phyloP scores from a whole-genome alignment of 2,888 invertebrate genomes.

The Coleophora deauratella region DNA sequence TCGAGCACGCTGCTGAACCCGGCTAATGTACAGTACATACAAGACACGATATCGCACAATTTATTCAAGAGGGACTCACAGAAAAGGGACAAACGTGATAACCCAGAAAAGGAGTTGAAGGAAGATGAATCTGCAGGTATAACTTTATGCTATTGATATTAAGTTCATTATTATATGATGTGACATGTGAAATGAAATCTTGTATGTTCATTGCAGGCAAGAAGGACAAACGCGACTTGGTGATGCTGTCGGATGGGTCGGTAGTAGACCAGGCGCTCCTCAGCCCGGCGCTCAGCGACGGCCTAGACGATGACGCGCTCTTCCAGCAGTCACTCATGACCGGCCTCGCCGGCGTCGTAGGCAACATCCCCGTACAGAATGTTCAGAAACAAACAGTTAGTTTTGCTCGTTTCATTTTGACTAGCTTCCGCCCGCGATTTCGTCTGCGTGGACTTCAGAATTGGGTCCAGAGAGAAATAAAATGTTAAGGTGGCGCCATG shows the following conservation, averaged over 20 bases:
- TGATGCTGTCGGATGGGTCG: constrained; percentile 78
- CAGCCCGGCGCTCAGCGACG: constrained; percentile 44
- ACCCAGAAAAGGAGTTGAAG: constrained; percentile 56
- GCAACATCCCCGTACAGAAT: constrained; percentile 75
- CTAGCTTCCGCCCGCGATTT: too few species aligned
- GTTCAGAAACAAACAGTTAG: constrained; percentile 77
- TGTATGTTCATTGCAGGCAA: constrained; percentile 44
- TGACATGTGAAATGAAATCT: background rate
- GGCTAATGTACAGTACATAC: constrained; percentile 77
- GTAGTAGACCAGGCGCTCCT: constrained; percentile 77
- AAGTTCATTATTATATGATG: too few species aligned
- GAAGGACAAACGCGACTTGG: constrained; percentile 78
- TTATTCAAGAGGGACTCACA: constrained; percentile 65
- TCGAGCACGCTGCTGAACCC: constrained; percentile 69
- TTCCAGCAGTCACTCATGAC: constrained; percentile 72
- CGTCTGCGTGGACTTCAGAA: too few species aligned
- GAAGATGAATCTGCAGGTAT: constrained; percentile 39
- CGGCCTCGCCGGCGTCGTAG: constrained; percentile 82
- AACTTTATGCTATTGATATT: background rate
- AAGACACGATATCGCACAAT: constrained; percentile 63
- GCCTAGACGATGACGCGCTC: constrained; percentile 43
- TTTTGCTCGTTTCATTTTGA: constrained; percentile 2
- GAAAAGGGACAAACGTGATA: constrained; percentile 64
- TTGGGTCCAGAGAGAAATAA: too few species aligned
- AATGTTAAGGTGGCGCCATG: too few species aligned